Evolutionary conservation across 2,888 invertebrate genomes (phyloP).

Genomic region (Eilema griseolum): DNA sequence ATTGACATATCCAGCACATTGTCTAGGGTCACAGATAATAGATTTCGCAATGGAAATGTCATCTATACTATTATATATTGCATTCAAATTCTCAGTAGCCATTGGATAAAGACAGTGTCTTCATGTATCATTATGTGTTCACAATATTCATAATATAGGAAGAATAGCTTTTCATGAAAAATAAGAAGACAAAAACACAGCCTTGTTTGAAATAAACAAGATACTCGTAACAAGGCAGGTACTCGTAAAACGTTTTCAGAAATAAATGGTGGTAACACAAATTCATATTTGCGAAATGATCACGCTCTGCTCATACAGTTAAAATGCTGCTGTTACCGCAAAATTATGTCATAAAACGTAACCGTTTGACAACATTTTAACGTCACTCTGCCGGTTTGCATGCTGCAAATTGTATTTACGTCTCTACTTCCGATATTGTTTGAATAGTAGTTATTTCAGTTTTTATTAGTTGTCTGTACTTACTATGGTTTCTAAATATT

Average conservation of each 20-base stretch:
- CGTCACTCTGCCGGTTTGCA: not conserved
- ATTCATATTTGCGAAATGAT: slow-evolving; percentile 8
- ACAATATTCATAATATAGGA: too few relatives aligned
- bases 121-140: too few relatives aligned
- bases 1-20: too few relatives aligned
- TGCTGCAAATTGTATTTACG: not conserved
- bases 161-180: not conserved
- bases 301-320: not conserved
- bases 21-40: too few relatives aligned
- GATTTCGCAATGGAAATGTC: too few relatives aligned
- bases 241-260: not conserved
- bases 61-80: too few relatives aligned
- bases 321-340: not conserved
- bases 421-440: too few relatives aligned
- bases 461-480: too few relatives aligned
- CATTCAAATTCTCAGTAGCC: too few relatives aligned
- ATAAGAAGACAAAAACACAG: not conserved
- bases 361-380: slow-evolving; percentile 19
- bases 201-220: not conserved
- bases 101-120: too few relatives aligned
- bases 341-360: slow-evolving; percentile 22
- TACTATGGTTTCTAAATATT: too few relatives aligned
- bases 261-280: slow-evolving; percentile 1
- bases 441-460: too few relatives aligned
- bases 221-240: not conserved